phyloP scores from a whole-genome alignment of 2,113 vertebrate genomes.

The Eclectus roratus region DNA sequence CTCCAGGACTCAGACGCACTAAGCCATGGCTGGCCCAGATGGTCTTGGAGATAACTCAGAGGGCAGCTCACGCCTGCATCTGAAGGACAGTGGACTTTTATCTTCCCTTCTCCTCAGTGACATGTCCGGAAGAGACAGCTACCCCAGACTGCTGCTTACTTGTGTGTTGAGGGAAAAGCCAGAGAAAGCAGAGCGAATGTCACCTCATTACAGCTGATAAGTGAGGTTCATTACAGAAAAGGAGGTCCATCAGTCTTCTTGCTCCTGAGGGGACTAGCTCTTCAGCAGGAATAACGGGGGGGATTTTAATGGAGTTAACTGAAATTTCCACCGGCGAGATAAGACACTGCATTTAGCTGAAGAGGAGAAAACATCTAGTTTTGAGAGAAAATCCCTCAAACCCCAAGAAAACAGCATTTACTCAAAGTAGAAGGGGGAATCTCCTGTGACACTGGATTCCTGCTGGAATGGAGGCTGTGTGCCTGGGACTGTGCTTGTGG shows the following conservation, averaged over 20 bases:
- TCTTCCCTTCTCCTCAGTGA: background rate
- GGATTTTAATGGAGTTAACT: constrained; percentile 21
- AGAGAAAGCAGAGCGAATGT: background rate
- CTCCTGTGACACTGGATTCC: background rate
- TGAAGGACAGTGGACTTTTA: background rate
- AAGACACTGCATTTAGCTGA: background rate
- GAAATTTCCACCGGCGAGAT: background rate
- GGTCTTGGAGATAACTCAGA: background rate
- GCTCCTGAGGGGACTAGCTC: background rate
- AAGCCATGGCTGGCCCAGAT: background rate
- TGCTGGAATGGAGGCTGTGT: background rate
- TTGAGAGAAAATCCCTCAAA: background rate
- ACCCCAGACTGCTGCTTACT: background rate
- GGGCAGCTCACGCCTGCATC: background rate
- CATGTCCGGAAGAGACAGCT: background rate
- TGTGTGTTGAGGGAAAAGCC: background rate
- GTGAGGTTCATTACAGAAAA: constrained; percentile 15
- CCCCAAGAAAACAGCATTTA: background rate
- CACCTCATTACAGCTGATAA: constrained; percentile 29
- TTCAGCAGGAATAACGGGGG: background rate
- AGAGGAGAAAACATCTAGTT: background rate
- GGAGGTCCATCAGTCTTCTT: background rate
- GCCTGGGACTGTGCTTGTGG: fast-evolving
- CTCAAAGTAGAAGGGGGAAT: background rate
- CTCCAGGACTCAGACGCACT: background rate